Evolutionary conservation across 2,797 vertebrate genomes (phyloP).

Genomic region (Muraenolepis orangiensis): DNA sequence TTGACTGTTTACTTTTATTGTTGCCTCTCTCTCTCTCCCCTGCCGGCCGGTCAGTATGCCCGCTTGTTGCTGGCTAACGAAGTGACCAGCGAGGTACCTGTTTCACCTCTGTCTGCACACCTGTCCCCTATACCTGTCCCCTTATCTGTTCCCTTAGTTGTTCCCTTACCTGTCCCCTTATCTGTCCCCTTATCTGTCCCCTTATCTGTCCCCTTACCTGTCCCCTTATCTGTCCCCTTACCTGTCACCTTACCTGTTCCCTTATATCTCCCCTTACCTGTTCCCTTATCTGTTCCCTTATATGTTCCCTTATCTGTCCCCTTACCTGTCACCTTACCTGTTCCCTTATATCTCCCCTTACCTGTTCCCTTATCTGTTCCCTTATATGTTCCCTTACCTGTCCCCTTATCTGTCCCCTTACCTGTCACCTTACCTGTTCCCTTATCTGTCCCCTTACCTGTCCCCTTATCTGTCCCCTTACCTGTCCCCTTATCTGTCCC

Average conservation of each 20-base stretch:
- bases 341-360: neutral
- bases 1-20: conserved; percentile 81
- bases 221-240: neutral
- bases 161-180: neutral
- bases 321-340: conserved; percentile 20
- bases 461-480: neutral
- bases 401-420: conserved; percentile 20
- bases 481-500: too few species aligned
- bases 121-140: conserved; percentile 10
- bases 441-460: neutral
- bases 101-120: conserved; percentile 42
- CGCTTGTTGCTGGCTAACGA: conserved; percentile 92
- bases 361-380: neutral
- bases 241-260: conserved; percentile 15
- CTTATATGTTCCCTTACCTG: neutral
- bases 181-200: neutral
- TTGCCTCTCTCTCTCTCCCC: conserved; percentile 82
- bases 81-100: conserved; percentile 95
- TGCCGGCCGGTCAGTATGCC: conserved; percentile 83
- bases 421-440: neutral
- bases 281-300: neutral
- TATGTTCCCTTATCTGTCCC: neutral
- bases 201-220: neutral
- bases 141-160: neutral
- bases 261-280: neutral